Percentiles rank a stretch among this genome's conserved stretches.
phyloP scores from a whole-genome alignment of 2,113 vertebrate species.

The Mandrillus leucophaeus region DNA sequence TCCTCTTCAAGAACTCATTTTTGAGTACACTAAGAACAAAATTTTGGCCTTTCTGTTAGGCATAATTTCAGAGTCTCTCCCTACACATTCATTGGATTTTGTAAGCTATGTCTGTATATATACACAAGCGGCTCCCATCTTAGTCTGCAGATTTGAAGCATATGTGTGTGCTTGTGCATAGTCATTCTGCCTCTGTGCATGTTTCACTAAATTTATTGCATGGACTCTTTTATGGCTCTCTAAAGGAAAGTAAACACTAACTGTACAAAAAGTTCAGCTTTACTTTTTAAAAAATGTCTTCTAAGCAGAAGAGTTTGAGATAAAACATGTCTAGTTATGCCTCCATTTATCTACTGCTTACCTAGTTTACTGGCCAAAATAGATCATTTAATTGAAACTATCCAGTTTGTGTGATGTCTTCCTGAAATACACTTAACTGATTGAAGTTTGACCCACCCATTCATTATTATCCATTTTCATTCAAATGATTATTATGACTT shows the following conservation, averaged over 20 bases:
- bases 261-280: background rate
- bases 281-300: conserved; percentile 7
- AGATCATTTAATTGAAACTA: background rate
- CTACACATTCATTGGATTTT: conserved; percentile 16
- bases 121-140: background rate
- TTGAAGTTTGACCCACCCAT: background rate
- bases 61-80: conserved; percentile 37
- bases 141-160: background rate
- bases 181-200: background rate
- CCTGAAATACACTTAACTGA: background rate
- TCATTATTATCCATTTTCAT: background rate
- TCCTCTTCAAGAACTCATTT: conserved; percentile 77
- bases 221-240: background rate
- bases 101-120: background rate
- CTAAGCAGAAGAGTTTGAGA: background rate
- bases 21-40: conserved; percentile 57
- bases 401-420: background rate
- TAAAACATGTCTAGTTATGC: background rate
- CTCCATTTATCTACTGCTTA: background rate
- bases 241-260: conserved; percentile 11
- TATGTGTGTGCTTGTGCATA: background rate
- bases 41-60: conserved; percentile 51
- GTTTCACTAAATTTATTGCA: conserved; percentile 5
- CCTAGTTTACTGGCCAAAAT: background rate
- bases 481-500: background rate